These are phyloP conservation scores for Melitaea athalia DNA, from an alignment of 2,888 invertebrate genomes.

Conservation along the genomic window DNA sequence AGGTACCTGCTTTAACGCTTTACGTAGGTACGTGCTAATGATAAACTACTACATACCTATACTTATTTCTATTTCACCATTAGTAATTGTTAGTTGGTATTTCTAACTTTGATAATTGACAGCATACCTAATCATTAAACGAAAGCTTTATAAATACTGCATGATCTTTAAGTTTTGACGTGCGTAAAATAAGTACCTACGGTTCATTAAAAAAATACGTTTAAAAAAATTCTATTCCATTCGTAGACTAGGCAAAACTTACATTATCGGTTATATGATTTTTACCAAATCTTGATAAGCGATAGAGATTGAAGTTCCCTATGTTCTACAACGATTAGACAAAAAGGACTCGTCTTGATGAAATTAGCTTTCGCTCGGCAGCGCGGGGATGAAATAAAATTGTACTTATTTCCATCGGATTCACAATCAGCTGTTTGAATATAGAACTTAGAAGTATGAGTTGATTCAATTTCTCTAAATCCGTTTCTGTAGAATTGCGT, in stretches of 20 bases:
- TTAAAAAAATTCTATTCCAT: neutral
- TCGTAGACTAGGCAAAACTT: neutral
- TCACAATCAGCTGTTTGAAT: slow-evolving; percentile 15
- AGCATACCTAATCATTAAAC: too few species aligned
- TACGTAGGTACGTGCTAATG: too few species aligned
- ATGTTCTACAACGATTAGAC: neutral
- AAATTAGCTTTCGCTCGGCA: slow-evolving; percentile 33
- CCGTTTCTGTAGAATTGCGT: neutral
- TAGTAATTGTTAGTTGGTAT: too few species aligned
- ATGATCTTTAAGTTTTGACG: too few species aligned
- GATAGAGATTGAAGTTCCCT: neutral
- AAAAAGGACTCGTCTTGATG: slow-evolving; percentile 30
- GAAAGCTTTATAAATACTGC: too few species aligned
- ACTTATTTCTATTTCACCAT: too few species aligned
- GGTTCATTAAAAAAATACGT: too few species aligned
- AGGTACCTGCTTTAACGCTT: too few species aligned
- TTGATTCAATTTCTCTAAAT: slow-evolving; percentile 1
- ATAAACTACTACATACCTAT: too few species aligned
- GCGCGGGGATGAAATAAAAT: slow-evolving; percentile 26
- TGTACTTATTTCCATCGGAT: slow-evolving; percentile 31
- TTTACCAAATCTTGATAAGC: neutral
- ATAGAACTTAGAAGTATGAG: slow-evolving; percentile 4
- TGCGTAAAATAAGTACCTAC: too few species aligned
- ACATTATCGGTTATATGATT: neutral
- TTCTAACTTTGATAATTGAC: too few species aligned